phyloP scores from a whole-genome alignment of 2,888 invertebrate genomes.

The Clostera curtula region DNA sequence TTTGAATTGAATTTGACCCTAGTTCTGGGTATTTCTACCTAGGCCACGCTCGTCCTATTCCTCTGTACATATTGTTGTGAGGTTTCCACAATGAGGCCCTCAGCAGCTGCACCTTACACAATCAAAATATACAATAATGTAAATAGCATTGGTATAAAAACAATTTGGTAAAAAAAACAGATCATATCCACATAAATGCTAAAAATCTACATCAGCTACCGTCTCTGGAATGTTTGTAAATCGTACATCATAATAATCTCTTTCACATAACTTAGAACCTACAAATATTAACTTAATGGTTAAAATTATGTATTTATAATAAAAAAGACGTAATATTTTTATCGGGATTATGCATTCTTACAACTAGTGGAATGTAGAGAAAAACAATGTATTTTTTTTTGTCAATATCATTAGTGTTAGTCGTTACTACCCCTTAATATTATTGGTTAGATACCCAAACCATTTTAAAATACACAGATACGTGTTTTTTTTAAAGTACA shows the following conservation, averaged over 20 bases:
- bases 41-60: too few species aligned
- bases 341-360: conserved; percentile 53
- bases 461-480: conserved; percentile 48
- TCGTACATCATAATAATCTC: conserved; percentile 53
- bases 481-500: conserved; percentile 20
- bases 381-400: conserved; percentile 34
- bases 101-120: conserved; percentile 30
- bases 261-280: conserved; percentile 26
- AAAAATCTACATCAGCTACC: conserved; percentile 58
- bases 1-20: too few species aligned
- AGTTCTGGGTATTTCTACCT: too few species aligned
- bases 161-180: conserved; percentile 64
- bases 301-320: conserved; percentile 21
- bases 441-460: conserved; percentile 70
- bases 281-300: conserved; percentile 17
- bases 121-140: conserved; percentile 43
- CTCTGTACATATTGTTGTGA: too few species aligned
- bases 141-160: conserved; percentile 69
- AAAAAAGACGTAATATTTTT: conserved; percentile 25
- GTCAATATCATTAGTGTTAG: conserved; percentile 46
- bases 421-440: conserved; percentile 52
- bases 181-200: conserved; percentile 44
- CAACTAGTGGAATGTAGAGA: conserved; percentile 60
- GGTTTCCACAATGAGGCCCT: conserved; percentile 11
- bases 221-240: conserved; percentile 48